Percentiles rank a stretch among this genome's conserved stretches.
Conservation (phyloP, 1,140 invertebrate genomes). For the Eriosoma lanigerum region DNA sequence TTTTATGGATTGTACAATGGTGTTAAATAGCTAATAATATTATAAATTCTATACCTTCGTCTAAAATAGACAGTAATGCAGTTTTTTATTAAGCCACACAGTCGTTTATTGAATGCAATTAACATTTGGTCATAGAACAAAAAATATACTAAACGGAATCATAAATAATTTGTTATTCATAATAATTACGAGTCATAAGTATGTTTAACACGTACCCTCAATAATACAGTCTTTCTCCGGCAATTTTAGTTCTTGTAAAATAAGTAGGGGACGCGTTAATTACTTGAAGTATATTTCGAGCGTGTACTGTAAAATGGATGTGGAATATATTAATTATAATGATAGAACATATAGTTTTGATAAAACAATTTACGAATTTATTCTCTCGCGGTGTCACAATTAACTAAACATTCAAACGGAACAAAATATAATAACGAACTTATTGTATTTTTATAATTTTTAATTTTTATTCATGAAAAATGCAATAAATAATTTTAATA, state of each 20-base stretch:
- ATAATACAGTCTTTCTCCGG: background rate
- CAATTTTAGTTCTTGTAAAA: constrained; percentile 5
- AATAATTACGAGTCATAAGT: constrained; percentile 21
- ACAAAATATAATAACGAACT: background rate
- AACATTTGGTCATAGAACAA: no score
- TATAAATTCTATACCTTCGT: no score
- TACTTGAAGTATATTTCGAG: constrained; percentile 27
- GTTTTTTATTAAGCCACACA: background rate
- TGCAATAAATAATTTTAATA: background rate
- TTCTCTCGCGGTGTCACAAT: constrained; percentile 7
- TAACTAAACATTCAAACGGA: background rate
- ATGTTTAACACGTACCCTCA: background rate
- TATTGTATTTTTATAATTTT: background rate
- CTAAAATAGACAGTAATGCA: background rate
- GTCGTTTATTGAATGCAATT: background rate
- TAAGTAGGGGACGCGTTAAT: background rate
- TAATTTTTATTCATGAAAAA: background rate
- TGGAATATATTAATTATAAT: constrained; percentile 20
- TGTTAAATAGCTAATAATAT: no score
- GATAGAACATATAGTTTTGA: background rate
- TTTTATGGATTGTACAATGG: no score
- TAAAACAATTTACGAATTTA: background rate
- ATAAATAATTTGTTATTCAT: constrained; percentile 21
- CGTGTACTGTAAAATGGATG: constrained; percentile 1
- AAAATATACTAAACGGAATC: background rate